Evolutionary conservation across 2,888 invertebrate genomes (phyloP), one percentile per base, ranked within the genome.

Genomic region (Synergus gifuensis): DNA sequence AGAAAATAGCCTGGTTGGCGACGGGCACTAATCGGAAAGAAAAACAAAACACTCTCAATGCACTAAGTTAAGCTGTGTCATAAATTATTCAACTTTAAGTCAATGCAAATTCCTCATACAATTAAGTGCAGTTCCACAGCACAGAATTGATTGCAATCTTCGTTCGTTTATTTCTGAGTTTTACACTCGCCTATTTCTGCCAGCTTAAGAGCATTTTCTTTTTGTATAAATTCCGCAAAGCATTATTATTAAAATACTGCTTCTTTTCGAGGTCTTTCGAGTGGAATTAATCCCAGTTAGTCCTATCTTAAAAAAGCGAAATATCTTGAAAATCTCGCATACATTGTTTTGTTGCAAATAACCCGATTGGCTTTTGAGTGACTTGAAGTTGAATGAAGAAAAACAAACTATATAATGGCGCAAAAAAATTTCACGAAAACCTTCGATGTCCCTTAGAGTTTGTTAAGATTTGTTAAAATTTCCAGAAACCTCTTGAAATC

Each of bases 11-110:
- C 36, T 54, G 49, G n/a, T n/a, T 73, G 78, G 79, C 76, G 81
- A 79, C 81, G 78, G 82, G 79, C 83, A 85, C 84, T 85, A 83
- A 85, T 85, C 83, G 76, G 77, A 79, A 78, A 66, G 79, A 73
- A 73, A 77, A 79, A 81, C 46, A 69, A 69, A 69, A 49, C 28
- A 36, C 49, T 73, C 49, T 73, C 73, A 73, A 73, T 54, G 49
- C 22, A 73, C 49, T 54, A 54, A 54, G 36, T 49, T 49, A 69
- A 69, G 28, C 49, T 54, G 49, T 14, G 49, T 49, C 28, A 54
- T 73, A 73, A 73, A 73, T 73, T 54, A 73, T 54, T 73, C 49
- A 73, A 49, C 73, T 73, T 54, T 54, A 36, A 54, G 49, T 54
- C 73, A 54, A 73, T 73, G 54, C 73, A 49, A 73, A 73, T 73